Evolutionary conservation across 1,140 invertebrate species (phyloP).

Genomic region (Pemphigus obesinymphae): DNA sequence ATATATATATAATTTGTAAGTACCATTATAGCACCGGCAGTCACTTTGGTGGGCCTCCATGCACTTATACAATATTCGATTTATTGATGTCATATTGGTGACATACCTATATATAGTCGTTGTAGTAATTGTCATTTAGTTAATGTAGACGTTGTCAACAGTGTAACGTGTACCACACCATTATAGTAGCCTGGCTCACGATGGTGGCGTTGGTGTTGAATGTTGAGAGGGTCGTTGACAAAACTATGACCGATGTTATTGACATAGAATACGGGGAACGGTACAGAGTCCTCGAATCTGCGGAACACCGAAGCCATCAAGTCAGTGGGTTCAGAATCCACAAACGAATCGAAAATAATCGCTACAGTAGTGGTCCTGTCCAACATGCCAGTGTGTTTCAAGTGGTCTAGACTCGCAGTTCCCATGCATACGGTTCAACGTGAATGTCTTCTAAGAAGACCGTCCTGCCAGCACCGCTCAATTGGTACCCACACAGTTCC

Average conservation of each 20-base stretch:
- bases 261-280: not conserved
- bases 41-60: fast-evolving
- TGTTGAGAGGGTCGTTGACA: not conserved
- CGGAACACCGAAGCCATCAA: not conserved
- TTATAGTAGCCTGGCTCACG: not conserved
- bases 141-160: not conserved
- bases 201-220: not conserved
- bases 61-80: not conserved
- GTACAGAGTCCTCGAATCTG: not conserved
- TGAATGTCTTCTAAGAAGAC: not conserved
- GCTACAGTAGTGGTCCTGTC: not conserved
- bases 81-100: not conserved
- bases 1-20: not conserved
- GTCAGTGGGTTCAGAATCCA: not conserved
- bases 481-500: not conserved
- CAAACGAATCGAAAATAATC: not conserved
- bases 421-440: not conserved
- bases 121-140: not conserved
- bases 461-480: not conserved
- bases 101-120: not conserved
- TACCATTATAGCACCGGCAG: no score
- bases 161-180: not conserved
- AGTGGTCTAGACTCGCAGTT: not conserved
- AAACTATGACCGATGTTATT: not conserved
- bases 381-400: not conserved